phyloP scores from a whole-genome alignment of 2,888 invertebrate species.

The Ormia ochracea region DNA sequence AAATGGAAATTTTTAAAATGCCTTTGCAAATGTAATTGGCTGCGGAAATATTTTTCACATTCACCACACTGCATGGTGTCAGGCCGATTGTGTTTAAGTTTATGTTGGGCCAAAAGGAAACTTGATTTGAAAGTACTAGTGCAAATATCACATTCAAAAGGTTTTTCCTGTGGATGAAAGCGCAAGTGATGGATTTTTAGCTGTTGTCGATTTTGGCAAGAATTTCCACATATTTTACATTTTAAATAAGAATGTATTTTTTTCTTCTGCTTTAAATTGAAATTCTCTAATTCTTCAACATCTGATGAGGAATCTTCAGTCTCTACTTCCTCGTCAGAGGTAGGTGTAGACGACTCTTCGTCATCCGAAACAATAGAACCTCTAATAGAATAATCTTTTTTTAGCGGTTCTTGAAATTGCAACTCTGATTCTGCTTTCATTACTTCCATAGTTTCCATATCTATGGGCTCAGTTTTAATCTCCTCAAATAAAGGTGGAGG shows the following conservation, averaged over 20 bases:
- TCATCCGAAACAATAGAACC: conserved; percentile 34
- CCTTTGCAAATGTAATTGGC: conserved; percentile 64
- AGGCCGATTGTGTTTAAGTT: conserved; percentile 63
- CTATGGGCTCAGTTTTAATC: conserved; percentile 65
- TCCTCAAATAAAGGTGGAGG: conserved; percentile 65
- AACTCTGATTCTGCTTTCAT: conserved; percentile 63
- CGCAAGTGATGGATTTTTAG: conserved; percentile 61
- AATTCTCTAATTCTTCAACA: conserved; percentile 43
- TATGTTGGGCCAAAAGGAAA: conserved; percentile 63
- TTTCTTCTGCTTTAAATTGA: conserved; percentile 47
- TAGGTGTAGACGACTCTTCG: conserved; percentile 62
- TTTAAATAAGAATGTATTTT: conserved; percentile 49
- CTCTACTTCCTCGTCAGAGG: conserved; percentile 58
- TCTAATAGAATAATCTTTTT: conserved; percentile 49
- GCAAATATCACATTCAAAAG: conserved; percentile 63
- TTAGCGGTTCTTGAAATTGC: conserved; percentile 35
- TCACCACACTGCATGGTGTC: conserved; percentile 64
- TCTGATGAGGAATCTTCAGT: conserved; percentile 52
- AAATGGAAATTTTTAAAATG: conserved; percentile 66
- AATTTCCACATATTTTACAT: conserved; percentile 62
- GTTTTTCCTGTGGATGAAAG: conserved; percentile 63
- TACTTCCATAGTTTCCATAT: conserved; percentile 64
- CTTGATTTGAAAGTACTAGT: conserved; percentile 63
- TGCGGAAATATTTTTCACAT: conserved; percentile 66
- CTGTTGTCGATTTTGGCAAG: conserved; percentile 58